phyloP scores from a whole-genome alignment of 2,797 vertebrate genomes.

The Paramormyrops hopkinsi region DNA sequence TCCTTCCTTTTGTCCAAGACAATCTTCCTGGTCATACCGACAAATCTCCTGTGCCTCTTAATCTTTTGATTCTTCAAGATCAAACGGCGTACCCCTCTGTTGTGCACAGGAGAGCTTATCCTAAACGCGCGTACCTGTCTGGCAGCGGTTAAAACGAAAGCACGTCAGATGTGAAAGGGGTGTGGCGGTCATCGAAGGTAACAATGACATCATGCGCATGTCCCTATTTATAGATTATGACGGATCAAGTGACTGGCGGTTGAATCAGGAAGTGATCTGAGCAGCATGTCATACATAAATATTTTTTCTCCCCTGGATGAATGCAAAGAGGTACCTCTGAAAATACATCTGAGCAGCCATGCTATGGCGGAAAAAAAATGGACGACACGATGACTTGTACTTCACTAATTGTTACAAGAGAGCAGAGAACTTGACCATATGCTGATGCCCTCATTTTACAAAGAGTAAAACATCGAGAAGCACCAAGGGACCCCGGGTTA shows the following conservation, averaged over 20 bases:
- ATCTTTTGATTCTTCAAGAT: neutral
- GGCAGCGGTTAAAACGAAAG: neutral
- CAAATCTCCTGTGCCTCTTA: neutral
- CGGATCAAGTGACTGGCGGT: neutral
- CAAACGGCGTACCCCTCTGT: neutral
- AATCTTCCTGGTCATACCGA: neutral
- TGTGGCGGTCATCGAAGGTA: neutral
- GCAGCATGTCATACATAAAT: neutral
- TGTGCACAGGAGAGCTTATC: neutral
- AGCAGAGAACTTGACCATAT: conserved; percentile 23
- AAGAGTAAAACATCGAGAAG: neutral
- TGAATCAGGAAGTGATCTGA: neutral
- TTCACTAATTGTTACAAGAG: conserved; percentile 24
- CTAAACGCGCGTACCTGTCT: neutral
- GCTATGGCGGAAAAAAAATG: neutral
- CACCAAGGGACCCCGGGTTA: neutral
- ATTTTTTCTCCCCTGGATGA: neutral
- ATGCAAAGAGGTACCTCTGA: neutral
- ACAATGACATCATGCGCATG: neutral
- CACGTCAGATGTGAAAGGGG: neutral
- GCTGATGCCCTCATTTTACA: conserved; percentile 1
- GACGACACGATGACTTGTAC: conserved; percentile 11
- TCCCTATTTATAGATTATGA: neutral
- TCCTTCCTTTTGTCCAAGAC: neutral
- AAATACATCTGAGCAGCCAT: conserved; percentile 12